Percentiles rank a stretch among this genome's conserved stretches.
Evolutionary conservation across 2,113 vertebrate genomes (phyloP).

Genomic region (Martes martes): DNA sequence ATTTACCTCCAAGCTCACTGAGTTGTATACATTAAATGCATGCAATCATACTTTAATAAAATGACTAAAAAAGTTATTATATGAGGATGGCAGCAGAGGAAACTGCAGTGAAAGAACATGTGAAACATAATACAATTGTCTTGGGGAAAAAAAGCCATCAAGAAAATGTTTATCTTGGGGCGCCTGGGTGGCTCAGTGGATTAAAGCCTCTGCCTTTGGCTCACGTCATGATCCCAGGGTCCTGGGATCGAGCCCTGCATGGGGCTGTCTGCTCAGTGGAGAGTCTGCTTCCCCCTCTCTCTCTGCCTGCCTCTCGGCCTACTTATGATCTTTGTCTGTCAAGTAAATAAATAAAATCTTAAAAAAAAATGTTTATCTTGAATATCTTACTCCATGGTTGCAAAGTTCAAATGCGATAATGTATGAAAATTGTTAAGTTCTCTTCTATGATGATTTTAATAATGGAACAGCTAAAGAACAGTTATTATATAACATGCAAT

Average conservation of each 20-base stretch:
- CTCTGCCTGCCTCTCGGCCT: too few species aligned
- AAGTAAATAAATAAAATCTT: too few species aligned
- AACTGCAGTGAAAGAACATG: neutral
- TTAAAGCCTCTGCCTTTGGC: too few species aligned
- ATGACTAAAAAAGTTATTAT: neutral
- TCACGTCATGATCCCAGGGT: too few species aligned
- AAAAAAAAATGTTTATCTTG: neutral
- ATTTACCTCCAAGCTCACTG: neutral
- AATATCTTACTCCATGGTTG: neutral
- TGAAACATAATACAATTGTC: neutral
- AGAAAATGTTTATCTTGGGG: neutral
- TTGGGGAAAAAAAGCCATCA: neutral
- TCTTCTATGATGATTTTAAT: neutral
- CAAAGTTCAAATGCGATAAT: neutral
- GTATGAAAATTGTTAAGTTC: neutral
- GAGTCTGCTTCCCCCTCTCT: too few species aligned
- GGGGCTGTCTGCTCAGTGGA: too few species aligned
- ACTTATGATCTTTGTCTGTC: too few species aligned
- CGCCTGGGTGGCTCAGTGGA: too few species aligned
- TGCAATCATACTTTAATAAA: neutral
- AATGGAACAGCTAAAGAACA: neutral
- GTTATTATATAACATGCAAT: neutral
- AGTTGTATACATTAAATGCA: neutral
- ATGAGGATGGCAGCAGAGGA: neutral
- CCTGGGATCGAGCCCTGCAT: too few species aligned